Conservation (phyloP, 2,888 invertebrate species). For the Xestoiulus laeticollis region DNA sequence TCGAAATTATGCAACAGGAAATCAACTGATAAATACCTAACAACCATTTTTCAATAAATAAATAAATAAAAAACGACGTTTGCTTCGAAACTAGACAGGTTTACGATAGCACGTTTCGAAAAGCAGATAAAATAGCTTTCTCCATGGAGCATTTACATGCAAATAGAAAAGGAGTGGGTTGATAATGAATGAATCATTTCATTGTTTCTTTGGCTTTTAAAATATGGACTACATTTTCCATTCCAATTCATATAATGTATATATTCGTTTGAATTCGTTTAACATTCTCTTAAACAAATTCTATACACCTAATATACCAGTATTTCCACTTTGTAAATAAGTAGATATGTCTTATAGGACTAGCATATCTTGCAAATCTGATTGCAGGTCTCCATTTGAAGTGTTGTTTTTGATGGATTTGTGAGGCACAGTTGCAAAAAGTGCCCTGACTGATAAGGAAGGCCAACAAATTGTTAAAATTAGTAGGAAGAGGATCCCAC, state of each 20-base stretch:
- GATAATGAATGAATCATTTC: not conserved
- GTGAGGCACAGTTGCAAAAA: too few species aligned
- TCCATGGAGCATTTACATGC: not conserved
- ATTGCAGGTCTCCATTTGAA: too few species aligned
- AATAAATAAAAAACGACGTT: not conserved
- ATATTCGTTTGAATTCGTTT: not conserved
- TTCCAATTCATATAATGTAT: not conserved
- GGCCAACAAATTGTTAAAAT: too few species aligned
- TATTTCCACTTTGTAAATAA: too few species aligned
- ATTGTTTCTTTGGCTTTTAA: not conserved
- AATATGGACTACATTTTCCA: constrained; percentile 2
- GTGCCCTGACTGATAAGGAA: too few species aligned
- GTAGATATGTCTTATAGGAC: too few species aligned
- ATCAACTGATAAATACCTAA: not conserved
- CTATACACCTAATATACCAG: too few species aligned
- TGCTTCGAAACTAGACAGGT: constrained; percentile 11
- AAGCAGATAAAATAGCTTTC: not conserved
- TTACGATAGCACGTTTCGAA: not conserved
- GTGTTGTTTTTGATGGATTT: too few species aligned
- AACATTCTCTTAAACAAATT: too few species aligned
- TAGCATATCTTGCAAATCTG: too few species aligned
- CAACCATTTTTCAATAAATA: not conserved
- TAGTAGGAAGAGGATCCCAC: too few species aligned
- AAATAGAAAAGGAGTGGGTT: not conserved
- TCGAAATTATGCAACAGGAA: constrained; percentile 1